A percentile compares a stretch with the other conserved stretches of the same genome.
Evolutionary conservation across 2,888 invertebrate genomes (phyloP).

Genomic region (Trissolcus japonicus): DNA sequence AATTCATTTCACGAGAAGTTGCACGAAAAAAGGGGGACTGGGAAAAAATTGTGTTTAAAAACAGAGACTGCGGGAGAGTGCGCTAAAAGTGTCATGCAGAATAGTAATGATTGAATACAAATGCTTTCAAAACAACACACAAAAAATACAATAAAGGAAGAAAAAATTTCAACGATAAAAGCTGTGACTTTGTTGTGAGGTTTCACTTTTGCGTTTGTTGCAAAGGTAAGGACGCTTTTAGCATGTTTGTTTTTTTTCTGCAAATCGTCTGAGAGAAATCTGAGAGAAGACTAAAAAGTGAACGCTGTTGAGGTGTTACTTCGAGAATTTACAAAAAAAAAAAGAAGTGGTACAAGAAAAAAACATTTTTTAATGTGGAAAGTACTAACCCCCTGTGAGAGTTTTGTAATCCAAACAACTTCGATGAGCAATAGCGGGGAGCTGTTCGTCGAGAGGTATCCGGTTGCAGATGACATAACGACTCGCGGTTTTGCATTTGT

Average conservation of each 20-base stretch:
- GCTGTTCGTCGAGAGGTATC: conserved; percentile 63
- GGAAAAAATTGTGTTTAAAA: conserved; percentile 30
- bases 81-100: conserved; percentile 46
- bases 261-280: conserved; percentile 48
- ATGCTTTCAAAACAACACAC: conserved; percentile 49
- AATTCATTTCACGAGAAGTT: conserved; percentile 40
- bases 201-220: conserved; percentile 42
- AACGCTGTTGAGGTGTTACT: conserved; percentile 22
- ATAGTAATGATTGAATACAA: conserved; percentile 56
- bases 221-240: conserved; percentile 47
- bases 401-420: conserved; percentile 63
- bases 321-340: conserved; percentile 31
- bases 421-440: conserved; percentile 61
- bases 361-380: conserved; percentile 4
- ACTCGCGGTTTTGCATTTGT: conserved; percentile 71
- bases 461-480: conserved; percentile 70
- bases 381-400: conserved; percentile 23
- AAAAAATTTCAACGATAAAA: conserved; percentile 45
- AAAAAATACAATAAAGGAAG: conserved; percentile 44
- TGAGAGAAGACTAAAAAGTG: conserved; percentile 24
- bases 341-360: conserved; percentile 7
- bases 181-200: conserved; percentile 41
- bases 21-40: conserved; percentile 1
- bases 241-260: conserved; percentile 51
- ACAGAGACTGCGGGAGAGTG: conserved; percentile 17